A percentile compares a stretch with the other conserved stretches of the same genome.
Evolutionary conservation across 2,797 vertebrate genomes (phyloP).

Genomic region (Gambusia yucatana): DNA sequence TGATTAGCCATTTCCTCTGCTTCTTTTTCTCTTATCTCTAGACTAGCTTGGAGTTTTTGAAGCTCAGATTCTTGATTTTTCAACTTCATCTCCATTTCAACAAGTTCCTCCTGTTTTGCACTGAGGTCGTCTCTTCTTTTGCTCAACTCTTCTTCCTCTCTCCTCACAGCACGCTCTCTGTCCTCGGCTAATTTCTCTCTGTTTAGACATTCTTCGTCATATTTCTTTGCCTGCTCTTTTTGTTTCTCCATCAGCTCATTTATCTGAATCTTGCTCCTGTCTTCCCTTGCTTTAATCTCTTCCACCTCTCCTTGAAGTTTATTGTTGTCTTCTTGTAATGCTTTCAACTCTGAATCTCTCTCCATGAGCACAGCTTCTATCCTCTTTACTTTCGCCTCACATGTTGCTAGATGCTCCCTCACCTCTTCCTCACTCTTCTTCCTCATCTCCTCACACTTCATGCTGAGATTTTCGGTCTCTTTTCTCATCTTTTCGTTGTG

Average conservation of each 20-base stretch:
- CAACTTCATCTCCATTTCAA: constrained; percentile 33
- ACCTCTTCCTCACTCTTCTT: constrained; percentile 37
- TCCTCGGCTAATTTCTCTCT: constrained; percentile 27
- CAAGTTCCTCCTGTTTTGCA: constrained; percentile 36
- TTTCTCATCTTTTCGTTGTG: constrained; percentile 56
- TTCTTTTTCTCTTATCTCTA: constrained; percentile 40
- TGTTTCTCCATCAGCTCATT: constrained; percentile 50
- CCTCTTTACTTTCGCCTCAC: constrained; percentile 37
- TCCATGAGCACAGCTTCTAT: constrained; percentile 25
- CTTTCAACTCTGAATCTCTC: constrained; percentile 40
- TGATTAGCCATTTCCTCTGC: constrained; percentile 19
- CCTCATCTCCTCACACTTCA: constrained; percentile 51
- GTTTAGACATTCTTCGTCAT: constrained; percentile 20
- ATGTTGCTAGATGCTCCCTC: constrained; percentile 21
- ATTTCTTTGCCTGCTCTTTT: constrained; percentile 4
- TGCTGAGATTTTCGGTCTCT: constrained; percentile 42
- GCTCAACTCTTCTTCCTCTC: constrained; percentile 29
- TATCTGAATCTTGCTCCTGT: constrained; percentile 31
- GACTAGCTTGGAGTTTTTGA: constrained; percentile 8
- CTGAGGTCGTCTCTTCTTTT: not conserved
- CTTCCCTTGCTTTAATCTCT: constrained; percentile 27
- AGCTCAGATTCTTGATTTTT: constrained; percentile 50
- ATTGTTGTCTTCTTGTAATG: constrained; percentile 39
- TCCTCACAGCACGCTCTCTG: constrained; percentile 31
- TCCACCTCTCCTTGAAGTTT: constrained; percentile 46